Percentiles rank a stretch among this genome's conserved stretches.
phyloP scores from a whole-genome alignment of 2,113 vertebrate species.

The Thalassarche chlororhynchos region DNA sequence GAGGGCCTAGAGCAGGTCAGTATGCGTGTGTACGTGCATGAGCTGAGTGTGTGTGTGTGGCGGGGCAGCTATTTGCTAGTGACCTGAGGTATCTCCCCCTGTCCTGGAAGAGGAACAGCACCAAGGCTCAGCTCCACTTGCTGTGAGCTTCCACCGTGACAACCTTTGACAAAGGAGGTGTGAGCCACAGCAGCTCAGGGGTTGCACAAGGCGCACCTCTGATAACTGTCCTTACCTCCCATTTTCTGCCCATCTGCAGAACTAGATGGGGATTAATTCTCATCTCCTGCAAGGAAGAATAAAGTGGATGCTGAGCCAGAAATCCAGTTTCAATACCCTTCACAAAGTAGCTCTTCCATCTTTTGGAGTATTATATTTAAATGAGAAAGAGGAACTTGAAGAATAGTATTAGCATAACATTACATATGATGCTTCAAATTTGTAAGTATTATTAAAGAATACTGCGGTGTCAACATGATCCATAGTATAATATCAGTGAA shows the following conservation, averaged over 20 bases:
- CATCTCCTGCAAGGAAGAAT: background rate
- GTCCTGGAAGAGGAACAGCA: background rate
- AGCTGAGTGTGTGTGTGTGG: background rate
- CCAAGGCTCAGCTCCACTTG: background rate
- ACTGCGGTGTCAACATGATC: background rate
- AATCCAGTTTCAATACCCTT: background rate
- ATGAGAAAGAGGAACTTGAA: background rate
- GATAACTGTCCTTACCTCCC: background rate
- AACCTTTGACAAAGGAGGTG: background rate
- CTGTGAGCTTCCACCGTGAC: background rate
- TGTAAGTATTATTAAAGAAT: background rate
- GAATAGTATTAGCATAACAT: background rate
- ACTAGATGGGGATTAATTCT: background rate
- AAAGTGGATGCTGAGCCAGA: background rate
- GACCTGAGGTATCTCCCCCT: background rate
- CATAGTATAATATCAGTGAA: background rate
- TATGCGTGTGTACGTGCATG: accelerated
- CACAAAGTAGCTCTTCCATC: background rate
- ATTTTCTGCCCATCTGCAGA: background rate
- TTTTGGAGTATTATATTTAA: background rate
- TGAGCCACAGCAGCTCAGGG: background rate
- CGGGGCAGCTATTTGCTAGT: background rate
- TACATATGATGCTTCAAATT: background rate
- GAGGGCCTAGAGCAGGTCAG: background rate
- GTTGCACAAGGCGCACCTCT: background rate